Conservation (phyloP, 2,888 invertebrate genomes). For the Limnephilus lunatus region DNA sequence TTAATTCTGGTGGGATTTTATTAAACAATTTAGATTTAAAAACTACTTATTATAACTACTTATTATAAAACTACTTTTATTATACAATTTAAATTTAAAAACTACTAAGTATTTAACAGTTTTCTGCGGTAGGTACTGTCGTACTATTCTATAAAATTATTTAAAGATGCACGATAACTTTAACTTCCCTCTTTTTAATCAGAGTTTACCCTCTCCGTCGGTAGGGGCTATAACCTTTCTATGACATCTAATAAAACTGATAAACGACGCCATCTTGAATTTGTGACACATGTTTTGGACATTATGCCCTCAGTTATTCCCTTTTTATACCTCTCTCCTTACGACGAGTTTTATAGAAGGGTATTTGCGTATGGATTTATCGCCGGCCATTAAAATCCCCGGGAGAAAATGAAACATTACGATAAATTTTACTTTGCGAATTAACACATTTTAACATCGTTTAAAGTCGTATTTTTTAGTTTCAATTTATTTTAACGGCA, state of each 20-base stretch:
- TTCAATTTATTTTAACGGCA: background rate
- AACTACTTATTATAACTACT: no score
- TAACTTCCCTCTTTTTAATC: background rate
- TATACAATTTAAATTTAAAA: no score
- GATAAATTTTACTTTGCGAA: background rate
- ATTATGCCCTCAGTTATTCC: conserved; percentile 26
- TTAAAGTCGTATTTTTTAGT: background rate
- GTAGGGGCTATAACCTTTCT: conserved; percentile 7
- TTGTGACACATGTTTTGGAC: conserved; percentile 43
- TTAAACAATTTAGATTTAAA: no score
- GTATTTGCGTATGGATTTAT: conserved; percentile 30
- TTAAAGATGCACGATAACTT: background rate
- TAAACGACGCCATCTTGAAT: conserved; percentile 40
- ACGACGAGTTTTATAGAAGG: conserved; percentile 32
- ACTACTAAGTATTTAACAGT: no score
- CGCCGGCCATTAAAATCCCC: background rate
- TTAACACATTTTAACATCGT: background rate
- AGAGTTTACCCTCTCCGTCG: background rate
- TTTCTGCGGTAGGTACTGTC: background rate
- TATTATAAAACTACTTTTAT: no score
- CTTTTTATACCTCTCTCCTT: conserved; percentile 34
- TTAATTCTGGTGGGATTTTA: no score
- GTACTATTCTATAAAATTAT: background rate
- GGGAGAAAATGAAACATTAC: conserved; percentile 1
- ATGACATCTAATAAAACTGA: conserved; percentile 33